These are phyloP conservation scores for Orchesella cincta DNA, from an alignment of 1,140 invertebrate genomes.

Conservation along the genomic window DNA sequence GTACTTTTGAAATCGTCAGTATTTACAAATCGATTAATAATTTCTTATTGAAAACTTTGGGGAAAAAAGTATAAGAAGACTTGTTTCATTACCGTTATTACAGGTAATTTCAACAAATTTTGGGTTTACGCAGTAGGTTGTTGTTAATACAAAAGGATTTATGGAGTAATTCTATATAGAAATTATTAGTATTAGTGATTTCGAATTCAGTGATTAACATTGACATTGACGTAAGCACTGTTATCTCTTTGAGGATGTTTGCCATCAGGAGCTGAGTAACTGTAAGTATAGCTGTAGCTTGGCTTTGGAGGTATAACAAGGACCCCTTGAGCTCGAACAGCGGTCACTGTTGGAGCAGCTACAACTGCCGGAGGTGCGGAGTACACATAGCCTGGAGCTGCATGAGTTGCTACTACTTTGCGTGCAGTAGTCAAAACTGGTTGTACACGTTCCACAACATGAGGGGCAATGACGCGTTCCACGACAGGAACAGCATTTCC, in stretches of 20 bases:
- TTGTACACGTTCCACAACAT: background rate
- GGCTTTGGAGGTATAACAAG: constrained; percentile 43
- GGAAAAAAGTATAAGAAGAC: no score
- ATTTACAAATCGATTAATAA: no score
- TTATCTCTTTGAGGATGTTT: constrained; percentile 46
- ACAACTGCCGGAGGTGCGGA: constrained; percentile 6
- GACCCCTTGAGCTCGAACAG: background rate
- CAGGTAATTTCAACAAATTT: no score
- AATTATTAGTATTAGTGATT: background rate
- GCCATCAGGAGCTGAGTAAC: constrained; percentile 45
- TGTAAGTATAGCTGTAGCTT: constrained; percentile 44
- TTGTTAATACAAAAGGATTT: no score
- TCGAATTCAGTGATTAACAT: constrained; percentile 37
- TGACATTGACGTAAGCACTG: constrained; percentile 44
- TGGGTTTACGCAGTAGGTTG: no score
- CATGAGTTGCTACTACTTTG: constrained; percentile 1
- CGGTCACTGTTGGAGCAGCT: background rate
- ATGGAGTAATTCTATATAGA: no score
- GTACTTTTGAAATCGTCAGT: no score
- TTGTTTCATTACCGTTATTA: no score
- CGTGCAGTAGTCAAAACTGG: background rate
- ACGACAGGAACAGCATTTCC: constrained; percentile 12
- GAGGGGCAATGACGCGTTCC: background rate
- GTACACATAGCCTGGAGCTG: background rate
- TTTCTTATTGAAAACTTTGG: no score